Evolutionary conservation across 2,888 invertebrate genomes (phyloP), one percentile per base, ranked within the genome.

Genomic region (Eudasyphora cyanicolor): DNA sequence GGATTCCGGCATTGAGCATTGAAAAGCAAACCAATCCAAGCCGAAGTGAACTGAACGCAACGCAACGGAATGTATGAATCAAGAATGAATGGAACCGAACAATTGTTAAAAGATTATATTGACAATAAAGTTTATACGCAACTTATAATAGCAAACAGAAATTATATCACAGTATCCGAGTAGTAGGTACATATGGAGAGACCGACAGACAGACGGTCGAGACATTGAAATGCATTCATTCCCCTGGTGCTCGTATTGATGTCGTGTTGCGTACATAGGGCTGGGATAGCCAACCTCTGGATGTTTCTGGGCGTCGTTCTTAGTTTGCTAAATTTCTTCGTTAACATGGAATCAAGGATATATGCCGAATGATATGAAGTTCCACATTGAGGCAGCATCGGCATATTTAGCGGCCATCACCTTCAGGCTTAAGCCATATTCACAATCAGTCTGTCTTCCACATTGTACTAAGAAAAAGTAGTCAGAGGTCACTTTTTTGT

Each of bases 51-150:
- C n/a, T 12, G 38, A 60, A 49, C n/a, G n/a, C n/a, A n/a, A n/a
- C 35, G 35, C 1, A 38, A 29, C 29, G 32, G 10, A 51, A 42
- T 42, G 42, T 24, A 70, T 27, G 67, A 64, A 45, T 76, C 24
- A 27, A 49, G 35, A 69, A 62, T 27, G 35, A 77, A 24, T 45
- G 45, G 38, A 60, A 19, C 49, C 64, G 54, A 71, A 42, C 81
- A 81, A 84, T 84, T 84, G 76, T 78, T 75, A 60, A 78, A 29
- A 77, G 64, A 67, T 60, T 80, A 80, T 78, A 78, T 73, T 79
- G 76, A 81, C 78, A 81, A 81, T 76, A 81, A 76, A 76, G 71
- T 76, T 71, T 78, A 57, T 80, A 78, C 38, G 75, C 64, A 73
- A 60, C 84, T 76, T 79, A 76, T 75, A 73, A 71, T n/a, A 24